Base-by-base conservation (phyloP, 2,888 invertebrate species). In the Hypsopygia costalis region DNA sequence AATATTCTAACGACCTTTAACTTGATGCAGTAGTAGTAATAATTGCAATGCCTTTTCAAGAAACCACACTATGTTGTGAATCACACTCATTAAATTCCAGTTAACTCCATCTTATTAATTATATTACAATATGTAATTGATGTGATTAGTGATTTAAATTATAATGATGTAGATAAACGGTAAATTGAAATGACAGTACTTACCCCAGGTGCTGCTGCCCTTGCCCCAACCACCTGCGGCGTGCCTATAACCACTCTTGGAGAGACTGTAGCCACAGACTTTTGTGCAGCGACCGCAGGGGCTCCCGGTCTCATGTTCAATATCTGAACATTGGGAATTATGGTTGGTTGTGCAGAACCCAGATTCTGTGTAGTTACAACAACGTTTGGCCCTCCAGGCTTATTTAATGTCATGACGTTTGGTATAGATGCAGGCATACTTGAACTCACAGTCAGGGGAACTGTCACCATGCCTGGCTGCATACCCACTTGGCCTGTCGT, bases 201-300 rank as follows among this genome's bases (percentile, higher is more conserved):
- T 91, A 94, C 94, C 78, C 93, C 94, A 58, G 96, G 95, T 76
- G 93, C 93, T 57, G 95, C 94, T 37, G 95, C 94, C 72, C 97
- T 90, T 35, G 94, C 90, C 58, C 94, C 94, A 55, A 95, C 93
- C 88, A 96, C 93, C 79, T 95, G 95, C 62, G 93, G 95, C 49
- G 93, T 91, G 61, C 94, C 94, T 60, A 96, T 94, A 59, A 97
- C 94, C 61, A 97, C 95, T 68, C 97, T 91, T 38, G 95, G 93
- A 45, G 95, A 92, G 49, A 95, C 93, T 43, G 93, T 92, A 42
- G 94, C 92, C 49, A 96, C 93, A 49, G 92, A 93, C 81, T 95
- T 95, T 75, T 94, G 94, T 43, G 92, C 92, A 47, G 92, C 90
- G 56, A 93, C 91, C 12, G 68, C 60, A 34, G 94, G 93, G 46